Evolutionary conservation across 1,140 invertebrate genomes (phyloP).

Genomic region (Spodoptera litura): DNA sequence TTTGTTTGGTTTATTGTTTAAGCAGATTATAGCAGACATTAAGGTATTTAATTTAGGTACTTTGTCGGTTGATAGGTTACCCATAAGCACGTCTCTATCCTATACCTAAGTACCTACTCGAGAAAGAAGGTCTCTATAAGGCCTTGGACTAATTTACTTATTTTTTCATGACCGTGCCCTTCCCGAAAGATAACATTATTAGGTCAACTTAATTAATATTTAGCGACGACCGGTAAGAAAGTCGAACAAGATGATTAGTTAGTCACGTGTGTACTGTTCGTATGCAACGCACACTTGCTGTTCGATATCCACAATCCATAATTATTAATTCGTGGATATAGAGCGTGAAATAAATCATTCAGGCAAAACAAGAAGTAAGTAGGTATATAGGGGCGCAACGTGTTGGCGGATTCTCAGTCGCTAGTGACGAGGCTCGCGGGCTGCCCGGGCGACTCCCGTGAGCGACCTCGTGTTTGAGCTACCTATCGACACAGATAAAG

Average conservation of each 20-base stretch:
- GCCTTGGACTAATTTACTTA: slow-evolving; percentile 66
- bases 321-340: slow-evolving; percentile 80
- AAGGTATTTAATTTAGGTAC: too few species aligned
- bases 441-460: slow-evolving; percentile 50
- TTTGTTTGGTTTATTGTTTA: slow-evolving; percentile 1
- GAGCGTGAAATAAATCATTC: slow-evolving; percentile 81
- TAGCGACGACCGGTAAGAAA: slow-evolving; percentile 48
- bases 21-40: background rate
- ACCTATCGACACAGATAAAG: slow-evolving; percentile 68
- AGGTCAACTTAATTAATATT: slow-evolving; percentile 55
- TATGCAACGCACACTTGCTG: slow-evolving; percentile 49
- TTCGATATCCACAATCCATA: slow-evolving; percentile 66
- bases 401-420: slow-evolving; percentile 69
- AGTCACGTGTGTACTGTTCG: slow-evolving; percentile 59
- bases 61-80: too few species aligned
- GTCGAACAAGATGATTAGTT: slow-evolving; percentile 56
- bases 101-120: background rate
- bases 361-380: slow-evolving; percentile 76
- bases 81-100: too few species aligned
- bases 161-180: slow-evolving; percentile 60
- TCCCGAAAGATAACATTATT: slow-evolving; percentile 58
- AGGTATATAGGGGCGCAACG: slow-evolving; percentile 78
- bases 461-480: slow-evolving; percentile 38
- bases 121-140: slow-evolving; percentile 1
- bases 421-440: slow-evolving; percentile 55